These are phyloP conservation scores for Aphaenogaster rudis DNA, from an alignment of 1,140 invertebrate genomes.

Conservation along the genomic window DNA sequence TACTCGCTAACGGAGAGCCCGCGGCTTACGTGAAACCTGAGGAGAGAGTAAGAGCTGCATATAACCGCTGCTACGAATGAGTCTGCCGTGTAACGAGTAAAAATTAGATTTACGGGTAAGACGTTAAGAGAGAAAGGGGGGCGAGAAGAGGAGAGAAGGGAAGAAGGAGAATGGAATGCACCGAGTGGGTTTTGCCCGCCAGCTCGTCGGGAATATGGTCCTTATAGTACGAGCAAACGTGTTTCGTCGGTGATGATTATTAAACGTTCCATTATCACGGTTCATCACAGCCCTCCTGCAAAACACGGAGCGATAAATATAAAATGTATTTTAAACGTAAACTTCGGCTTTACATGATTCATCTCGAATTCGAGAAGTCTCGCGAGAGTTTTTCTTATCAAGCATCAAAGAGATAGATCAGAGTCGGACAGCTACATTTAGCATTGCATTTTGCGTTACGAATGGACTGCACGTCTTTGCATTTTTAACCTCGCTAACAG, in stretches of 20 bases:
- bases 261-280: constrained; percentile 6
- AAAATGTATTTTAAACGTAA: not conserved
- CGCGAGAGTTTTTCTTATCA: not conserved
- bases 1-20: constrained; percentile 60
- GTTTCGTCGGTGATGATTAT: constrained; percentile 26
- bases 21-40: constrained; percentile 40
- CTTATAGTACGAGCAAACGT: constrained; percentile 7
- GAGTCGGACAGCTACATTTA: not conserved
- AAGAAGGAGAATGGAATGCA: not conserved
- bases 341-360: not conserved
- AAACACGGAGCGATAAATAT: not conserved
- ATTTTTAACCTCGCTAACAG: constrained; percentile 15
- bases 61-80: constrained; percentile 37
- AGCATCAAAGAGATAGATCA: constrained; percentile 2
- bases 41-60: not conserved
- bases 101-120: constrained; percentile 71
- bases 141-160: not conserved
- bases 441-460: not conserved
- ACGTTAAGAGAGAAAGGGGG: not conserved
- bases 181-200: constrained; percentile 9
- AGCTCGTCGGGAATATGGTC: not conserved
- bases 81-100: constrained; percentile 45
- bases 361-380: not conserved
- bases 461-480: not conserved
- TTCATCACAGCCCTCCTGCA: not conserved